Conservation (phyloP, 2,888 invertebrate species). For the Clanis bilineata region DNA sequence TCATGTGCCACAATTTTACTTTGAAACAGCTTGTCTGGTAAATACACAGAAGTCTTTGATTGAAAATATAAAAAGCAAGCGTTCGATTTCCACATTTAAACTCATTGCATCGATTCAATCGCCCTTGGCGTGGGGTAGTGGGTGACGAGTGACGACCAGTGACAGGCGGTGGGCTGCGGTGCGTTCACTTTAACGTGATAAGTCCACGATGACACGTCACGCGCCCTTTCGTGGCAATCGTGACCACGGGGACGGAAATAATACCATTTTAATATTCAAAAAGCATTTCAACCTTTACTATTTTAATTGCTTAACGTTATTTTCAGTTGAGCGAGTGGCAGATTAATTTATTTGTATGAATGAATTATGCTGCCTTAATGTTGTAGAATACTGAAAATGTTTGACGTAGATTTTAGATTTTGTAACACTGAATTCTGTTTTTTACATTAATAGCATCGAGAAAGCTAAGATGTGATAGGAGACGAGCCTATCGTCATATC, state of each 20-base stretch:
- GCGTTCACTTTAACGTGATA: conserved; percentile 41
- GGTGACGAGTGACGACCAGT: conserved; percentile 55
- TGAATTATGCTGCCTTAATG: background rate
- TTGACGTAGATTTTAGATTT: no score
- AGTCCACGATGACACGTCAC: conserved; percentile 59
- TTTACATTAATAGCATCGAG: no score
- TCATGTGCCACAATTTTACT: no score
- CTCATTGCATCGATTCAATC: conserved; percentile 32
- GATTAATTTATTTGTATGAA: background rate
- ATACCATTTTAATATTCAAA: conserved; percentile 36
- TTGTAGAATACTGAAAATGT: background rate
- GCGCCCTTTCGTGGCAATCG: conserved; percentile 48
- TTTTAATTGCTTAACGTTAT: conserved; percentile 28
- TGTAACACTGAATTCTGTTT: no score
- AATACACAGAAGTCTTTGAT: no score
- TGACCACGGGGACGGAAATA: conserved; percentile 27
- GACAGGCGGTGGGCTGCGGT: conserved; percentile 46
- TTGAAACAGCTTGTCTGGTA: no score
- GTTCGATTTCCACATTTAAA: conserved; percentile 31
- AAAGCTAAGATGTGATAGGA: no score
- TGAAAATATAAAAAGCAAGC: conserved; percentile 28
- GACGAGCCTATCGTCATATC: no score
- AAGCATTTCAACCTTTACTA: conserved; percentile 32
- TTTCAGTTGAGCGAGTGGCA: conserved; percentile 20
- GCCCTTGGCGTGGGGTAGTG: conserved; percentile 34